phyloP scores from a whole-genome alignment of 2,797 vertebrate genomes.

The Lagorchestes hirsutus region DNA sequence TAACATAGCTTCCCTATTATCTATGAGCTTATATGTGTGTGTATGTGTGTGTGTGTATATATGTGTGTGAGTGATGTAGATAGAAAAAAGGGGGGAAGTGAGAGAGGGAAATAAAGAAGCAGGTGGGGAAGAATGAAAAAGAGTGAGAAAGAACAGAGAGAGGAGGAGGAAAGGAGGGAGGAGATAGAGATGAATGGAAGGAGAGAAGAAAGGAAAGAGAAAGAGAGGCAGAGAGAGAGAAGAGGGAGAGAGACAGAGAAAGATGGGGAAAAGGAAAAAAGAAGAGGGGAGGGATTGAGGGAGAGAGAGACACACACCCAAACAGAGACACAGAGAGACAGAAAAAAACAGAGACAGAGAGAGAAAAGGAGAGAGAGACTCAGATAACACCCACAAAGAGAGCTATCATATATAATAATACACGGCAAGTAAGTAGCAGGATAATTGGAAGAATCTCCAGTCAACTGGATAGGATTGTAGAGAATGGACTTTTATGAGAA shows the following conservation, averaged over 20 bases:
- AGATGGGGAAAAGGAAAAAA: neutral
- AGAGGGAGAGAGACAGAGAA: neutral
- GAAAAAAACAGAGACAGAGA: too few relatives aligned
- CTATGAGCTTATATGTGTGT: neutral
- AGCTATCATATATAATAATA: neutral
- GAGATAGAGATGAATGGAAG: neutral
- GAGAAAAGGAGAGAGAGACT: neutral
- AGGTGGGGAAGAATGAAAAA: neutral
- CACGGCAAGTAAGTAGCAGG: neutral
- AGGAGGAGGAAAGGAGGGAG: neutral
- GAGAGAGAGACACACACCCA: too few relatives aligned
- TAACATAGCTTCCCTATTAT: neutral
- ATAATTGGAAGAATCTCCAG: neutral
- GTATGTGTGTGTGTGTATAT: neutral
- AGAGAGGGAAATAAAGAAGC: neutral
- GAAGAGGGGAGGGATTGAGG: too few relatives aligned
- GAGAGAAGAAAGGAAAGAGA: neutral
- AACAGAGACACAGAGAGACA: too few relatives aligned
- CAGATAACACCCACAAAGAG: neutral
- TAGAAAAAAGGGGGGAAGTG: too few relatives aligned
- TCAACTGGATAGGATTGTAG: neutral
- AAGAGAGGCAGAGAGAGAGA: fast-evolving
- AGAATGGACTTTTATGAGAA: neutral
- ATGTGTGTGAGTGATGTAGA: neutral
- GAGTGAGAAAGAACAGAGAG: neutral